Evolutionary conservation across 2,888 invertebrate species (phyloP), one percentile per base, ranked within the genome.

Genomic region (Trachelus troglodyta): DNA sequence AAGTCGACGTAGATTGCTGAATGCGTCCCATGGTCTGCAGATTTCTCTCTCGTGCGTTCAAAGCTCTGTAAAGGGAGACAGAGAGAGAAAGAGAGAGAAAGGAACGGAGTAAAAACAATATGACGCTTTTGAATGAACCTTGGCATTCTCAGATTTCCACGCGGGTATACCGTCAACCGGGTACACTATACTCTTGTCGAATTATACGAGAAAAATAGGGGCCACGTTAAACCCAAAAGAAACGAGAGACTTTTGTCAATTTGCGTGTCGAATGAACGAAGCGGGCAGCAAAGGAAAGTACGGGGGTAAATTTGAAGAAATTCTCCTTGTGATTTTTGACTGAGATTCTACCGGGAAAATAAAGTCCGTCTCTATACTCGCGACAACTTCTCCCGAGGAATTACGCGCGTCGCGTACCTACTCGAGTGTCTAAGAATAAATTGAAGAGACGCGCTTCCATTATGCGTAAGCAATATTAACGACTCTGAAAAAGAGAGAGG

Each of bases 1-100:
- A 84, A 83, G 83, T 83, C 83, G 56, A 81, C 79, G 77, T 81
- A 85, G 83, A 80, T 85, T 80, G 82, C 80, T 84, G 86, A 86
- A 87, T 84, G 82, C 86, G 78, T 87, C 83, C 83, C 82, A 85
- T 79, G 83, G 80, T 80, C 83, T 81, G 84, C 79, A 81, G 83
- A 83, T 81, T 81, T 83, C 82, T 75, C 34, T 81, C 74, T 77
- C 3, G 56, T 56, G 56, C 56, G 56, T 56, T 23, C 56, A 56
- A 56, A 56, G 56, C 56, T 56, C 56, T 56, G 56, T 2, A 23
- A 56, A 56, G 56, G 15, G 56, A 9, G 6, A 4, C 78, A 77
- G 75, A 77, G 69, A 40, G 77, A 78, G 73, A 77, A 71, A 40
- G 79, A 73, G 75, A 79, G 76, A 77, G 77, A 78, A 68, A 77